These are phyloP conservation scores for Orthonyx spaldingii DNA, from an alignment of 2,113 vertebrate species.

Conservation along the genomic window DNA sequence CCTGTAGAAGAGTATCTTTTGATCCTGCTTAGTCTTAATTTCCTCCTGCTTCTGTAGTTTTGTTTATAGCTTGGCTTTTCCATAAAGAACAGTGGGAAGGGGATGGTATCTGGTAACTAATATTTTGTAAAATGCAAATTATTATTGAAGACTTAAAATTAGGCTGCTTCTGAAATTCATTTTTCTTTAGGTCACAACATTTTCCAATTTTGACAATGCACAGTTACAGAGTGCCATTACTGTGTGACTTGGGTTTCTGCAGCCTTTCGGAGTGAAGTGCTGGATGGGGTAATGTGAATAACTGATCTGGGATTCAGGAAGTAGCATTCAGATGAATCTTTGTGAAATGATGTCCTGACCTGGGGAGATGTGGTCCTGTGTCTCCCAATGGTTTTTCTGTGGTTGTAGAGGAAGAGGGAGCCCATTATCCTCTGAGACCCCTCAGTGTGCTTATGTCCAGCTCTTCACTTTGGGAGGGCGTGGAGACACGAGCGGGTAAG, in stretches of 20 bases:
- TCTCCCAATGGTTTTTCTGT: neutral
- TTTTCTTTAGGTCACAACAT: neutral
- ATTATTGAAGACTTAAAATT: neutral
- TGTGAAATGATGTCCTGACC: neutral
- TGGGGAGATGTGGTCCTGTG: neutral
- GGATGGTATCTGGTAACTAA: neutral
- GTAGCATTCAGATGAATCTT: neutral
- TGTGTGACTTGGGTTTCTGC: neutral
- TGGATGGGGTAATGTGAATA: neutral
- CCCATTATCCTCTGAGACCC: rapidly evolving
- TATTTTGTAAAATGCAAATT: neutral
- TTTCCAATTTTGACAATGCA: no score
- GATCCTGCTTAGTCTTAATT: neutral
- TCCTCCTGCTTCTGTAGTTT: neutral
- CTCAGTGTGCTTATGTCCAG: rapidly evolving
- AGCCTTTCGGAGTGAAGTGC: neutral
- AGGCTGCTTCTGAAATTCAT: neutral
- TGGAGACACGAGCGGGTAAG: neutral
- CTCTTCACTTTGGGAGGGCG: rapidly evolving
- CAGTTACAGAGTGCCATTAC: rapidly evolving
- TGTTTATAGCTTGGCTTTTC: neutral
- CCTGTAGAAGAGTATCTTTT: neutral
- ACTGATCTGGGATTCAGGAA: neutral
- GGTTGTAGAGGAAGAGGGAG: neutral
- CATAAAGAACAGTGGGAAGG: neutral